phyloP scores from a whole-genome alignment of 64 coral and sea anemone species.

The Orbicella faveolata region DNA sequence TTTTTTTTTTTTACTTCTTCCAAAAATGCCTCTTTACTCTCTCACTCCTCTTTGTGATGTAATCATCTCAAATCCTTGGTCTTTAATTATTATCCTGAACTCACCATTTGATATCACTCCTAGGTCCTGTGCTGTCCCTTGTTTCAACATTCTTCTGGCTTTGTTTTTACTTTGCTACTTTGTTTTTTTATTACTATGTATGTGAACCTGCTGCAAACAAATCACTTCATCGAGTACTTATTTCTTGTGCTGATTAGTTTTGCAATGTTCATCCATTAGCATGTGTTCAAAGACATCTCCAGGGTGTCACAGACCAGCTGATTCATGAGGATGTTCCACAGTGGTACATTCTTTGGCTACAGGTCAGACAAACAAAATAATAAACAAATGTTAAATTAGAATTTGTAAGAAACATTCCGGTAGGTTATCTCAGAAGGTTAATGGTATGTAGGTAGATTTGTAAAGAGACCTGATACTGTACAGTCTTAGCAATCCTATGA shows the following conservation, averaged over 20 bases:
- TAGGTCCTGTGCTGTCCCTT: no score
- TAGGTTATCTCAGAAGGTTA: no score
- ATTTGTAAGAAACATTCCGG: no score
- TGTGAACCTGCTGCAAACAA: neutral
- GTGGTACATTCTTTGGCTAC: slow-evolving; percentile 43
- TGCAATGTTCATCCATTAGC: neutral
- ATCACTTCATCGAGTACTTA: neutral
- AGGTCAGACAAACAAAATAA: slow-evolving; percentile 14
- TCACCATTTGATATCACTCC: no score
- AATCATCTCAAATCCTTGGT: no score
- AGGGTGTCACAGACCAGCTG: slow-evolving; percentile 50
- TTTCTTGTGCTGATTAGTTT: neutral
- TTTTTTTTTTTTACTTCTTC: no score
- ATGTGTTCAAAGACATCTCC: slow-evolving; percentile 53
- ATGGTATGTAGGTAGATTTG: no score
- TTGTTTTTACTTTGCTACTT: neutral
- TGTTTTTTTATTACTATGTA: neutral
- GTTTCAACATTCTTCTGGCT: no score
- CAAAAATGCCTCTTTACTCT: no score
- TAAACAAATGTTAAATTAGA: neutral
- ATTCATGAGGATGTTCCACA: slow-evolving; percentile 41
- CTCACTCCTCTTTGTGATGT: no score
- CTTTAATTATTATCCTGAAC: no score
- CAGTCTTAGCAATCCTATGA: neutral
- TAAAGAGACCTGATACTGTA: no score